Evolutionary conservation across 2,888 invertebrate genomes (phyloP), one percentile per base, ranked within the genome.

Genomic region (Augiades crinisus): DNA sequence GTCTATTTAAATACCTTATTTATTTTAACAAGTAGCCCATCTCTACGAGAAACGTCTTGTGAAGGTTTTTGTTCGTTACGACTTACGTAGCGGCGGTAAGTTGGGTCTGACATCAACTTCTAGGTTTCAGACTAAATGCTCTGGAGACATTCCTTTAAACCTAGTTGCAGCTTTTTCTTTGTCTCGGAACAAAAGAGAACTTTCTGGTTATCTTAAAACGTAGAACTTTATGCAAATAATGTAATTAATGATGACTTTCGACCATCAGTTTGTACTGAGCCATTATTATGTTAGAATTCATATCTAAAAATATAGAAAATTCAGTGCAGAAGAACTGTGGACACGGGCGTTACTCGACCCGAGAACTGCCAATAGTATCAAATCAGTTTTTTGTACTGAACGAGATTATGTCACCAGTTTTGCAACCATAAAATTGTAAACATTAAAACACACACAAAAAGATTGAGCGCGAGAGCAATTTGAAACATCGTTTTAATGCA

Each of bases 101-200:
- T 69, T 59, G 54, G 51, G 60, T 65, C 64, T 64, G 65, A 72
- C 70, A 65, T 62, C 63, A 69, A 67, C 64, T 66, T 63, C 58
- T 64, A 64, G 57, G 62, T 67, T 56, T 61, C 58, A 56, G 61
- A 59, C 67, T 70, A 75, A 81, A 81, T 75, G 69, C 77, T 75
- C 78, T 53, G 60, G 79, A 75, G 81, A 81, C 78, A 73, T 56
- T 60, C 53, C 55, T 54, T 81, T 76, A 78, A 81, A 78, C 79
- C 72, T 69, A 69, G 67, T 62, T 68, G 57, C 73, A 73, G 67
- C 74, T 76, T 72, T 76, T 73, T 70, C 70, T 71, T 71, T 64
- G 62, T 69, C 64, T 64, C 55, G 54, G 64, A 69, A 75, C 72
- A 73, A 68, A 72, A 72, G 65, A 59, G 50, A 51, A 37, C 36